Conservation (phyloP, 1,140 invertebrate genomes). For the Heliconius eleuchia region DNA sequence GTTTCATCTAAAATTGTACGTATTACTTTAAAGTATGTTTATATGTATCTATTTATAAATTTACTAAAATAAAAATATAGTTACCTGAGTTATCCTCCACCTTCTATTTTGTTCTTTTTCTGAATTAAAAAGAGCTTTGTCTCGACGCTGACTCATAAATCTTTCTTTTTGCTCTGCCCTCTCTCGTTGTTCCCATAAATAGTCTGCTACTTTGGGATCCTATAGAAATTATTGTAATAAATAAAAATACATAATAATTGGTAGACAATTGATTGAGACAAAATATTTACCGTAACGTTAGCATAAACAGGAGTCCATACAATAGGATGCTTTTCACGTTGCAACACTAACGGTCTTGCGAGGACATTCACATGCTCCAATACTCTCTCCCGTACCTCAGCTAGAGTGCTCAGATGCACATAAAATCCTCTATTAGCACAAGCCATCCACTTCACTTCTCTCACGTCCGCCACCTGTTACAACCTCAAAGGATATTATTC, state of each 20-base stretch:
- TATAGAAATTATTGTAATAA: conserved; percentile 48
- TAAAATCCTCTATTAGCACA: conserved; percentile 97
- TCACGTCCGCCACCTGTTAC: conserved; percentile 85
- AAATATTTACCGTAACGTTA: conserved; percentile 87
- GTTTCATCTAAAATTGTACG: conserved; percentile 79
- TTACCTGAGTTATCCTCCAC: conserved; percentile 76
- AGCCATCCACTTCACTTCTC: conserved; percentile 97
- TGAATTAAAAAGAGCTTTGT: conserved; percentile 80
- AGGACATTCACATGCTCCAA: conserved; percentile 95
- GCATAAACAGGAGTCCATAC: conserved; percentile 97
- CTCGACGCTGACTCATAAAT: conserved; percentile 83
- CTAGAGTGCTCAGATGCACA: conserved; percentile 94
- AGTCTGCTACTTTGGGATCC: conserved; percentile 94
- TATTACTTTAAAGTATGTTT: neutral
- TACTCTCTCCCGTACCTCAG: conserved; percentile 97
- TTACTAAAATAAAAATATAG: neutral
- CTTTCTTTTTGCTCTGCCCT: conserved; percentile 88
- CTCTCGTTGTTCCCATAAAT: conserved; percentile 92
- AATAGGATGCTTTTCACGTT: conserved; percentile 88
- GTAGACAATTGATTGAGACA: neutral
- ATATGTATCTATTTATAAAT: neutral
- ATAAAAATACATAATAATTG: no score
- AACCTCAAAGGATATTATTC: conserved; percentile 40
- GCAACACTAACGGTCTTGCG: conserved; percentile 92
- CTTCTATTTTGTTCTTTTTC: conserved; percentile 82